Percentiles rank a stretch among this genome's conserved stretches.
phyloP scores from a whole-genome alignment of 2,888 invertebrate genomes.

The Tenthredo livida region DNA sequence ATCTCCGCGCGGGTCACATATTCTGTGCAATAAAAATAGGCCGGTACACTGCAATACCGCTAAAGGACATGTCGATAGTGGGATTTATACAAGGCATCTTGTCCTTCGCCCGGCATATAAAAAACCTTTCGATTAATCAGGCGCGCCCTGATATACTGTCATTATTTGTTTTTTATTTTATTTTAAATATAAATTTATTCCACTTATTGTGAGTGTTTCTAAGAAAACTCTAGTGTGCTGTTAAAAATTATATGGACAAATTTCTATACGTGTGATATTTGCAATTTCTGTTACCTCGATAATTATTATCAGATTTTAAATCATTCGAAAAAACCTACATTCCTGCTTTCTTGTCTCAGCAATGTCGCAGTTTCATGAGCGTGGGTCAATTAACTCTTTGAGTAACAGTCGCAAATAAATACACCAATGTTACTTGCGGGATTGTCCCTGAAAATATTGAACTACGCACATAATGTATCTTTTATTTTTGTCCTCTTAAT shows the following conservation, averaged over 20 bases:
- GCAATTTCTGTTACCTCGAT: not conserved
- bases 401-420: not conserved
- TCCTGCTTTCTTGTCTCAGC: not conserved
- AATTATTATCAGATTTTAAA: not conserved
- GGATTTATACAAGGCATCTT: not conserved
- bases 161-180: not conserved
- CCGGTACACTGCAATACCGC: conserved; percentile 46
- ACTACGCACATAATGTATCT: not conserved
- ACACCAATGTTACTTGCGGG: not conserved
- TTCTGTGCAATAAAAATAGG: conserved; percentile 54
- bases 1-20: conserved; percentile 19
- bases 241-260: conserved; percentile 9
- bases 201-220: not conserved
- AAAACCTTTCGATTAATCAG: not conserved
- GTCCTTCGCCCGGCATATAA: not conserved
- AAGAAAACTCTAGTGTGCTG: not conserved
- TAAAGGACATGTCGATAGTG: not conserved
- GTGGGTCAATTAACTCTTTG: not conserved
- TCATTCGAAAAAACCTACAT: not conserved
- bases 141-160: not conserved
- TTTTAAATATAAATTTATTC: conserved; percentile 34
- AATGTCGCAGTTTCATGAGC: not conserved
- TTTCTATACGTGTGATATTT: conserved; percentile 3
- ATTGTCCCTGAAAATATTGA: not conserved
- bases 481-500: conserved; percentile 1